Percentiles rank a stretch among this genome's conserved stretches.
These are phyloP conservation scores for Diachasmimorpha longicaudata DNA, from an alignment of 1,140 invertebrate genomes.

Conservation along the genomic window DNA sequence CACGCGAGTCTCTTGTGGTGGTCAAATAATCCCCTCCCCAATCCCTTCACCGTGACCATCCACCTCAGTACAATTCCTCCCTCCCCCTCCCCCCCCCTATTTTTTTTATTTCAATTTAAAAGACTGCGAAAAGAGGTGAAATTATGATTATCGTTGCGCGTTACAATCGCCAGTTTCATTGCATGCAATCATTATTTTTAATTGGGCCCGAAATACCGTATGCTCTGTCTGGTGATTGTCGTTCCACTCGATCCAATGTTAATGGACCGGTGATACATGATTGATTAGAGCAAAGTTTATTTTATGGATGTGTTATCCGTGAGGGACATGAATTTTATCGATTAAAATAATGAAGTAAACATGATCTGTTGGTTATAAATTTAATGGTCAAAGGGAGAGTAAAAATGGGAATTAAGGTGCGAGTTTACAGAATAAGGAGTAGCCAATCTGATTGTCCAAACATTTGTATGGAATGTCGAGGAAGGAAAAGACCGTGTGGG, in stretches of 20 bases:
- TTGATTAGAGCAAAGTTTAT: neutral
- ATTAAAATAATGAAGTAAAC: too few species aligned
- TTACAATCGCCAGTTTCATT: neutral
- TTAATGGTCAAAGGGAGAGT: too few species aligned
- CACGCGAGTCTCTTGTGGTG: constrained; percentile 1
- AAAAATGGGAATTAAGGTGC: too few species aligned
- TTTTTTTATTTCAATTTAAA: neutral
- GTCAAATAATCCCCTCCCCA: neutral
- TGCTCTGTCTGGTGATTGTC: neutral
- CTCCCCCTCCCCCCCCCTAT: too few species aligned
- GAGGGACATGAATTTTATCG: neutral
- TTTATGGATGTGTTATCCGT: neutral
- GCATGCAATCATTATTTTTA: constrained; percentile 34
- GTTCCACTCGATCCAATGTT: neutral
- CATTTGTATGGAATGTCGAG: constrained; percentile 53
- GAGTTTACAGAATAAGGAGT: neutral
- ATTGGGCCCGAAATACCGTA: constrained; percentile 29
- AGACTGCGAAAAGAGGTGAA: neutral
- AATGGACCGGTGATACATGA: neutral
- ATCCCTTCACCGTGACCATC: neutral
- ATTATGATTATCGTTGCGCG: constrained; percentile 11
- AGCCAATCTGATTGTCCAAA: constrained; percentile 46
- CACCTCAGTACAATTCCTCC: neutral
- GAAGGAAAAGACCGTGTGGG: constrained; percentile 35
- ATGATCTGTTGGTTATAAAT: too few species aligned